A percentile compares a stretch with the other conserved stretches of the same genome.
These are phyloP conservation scores for Lomographa bimaculata DNA, from an alignment of 2,888 invertebrate species.

Conservation along the genomic window DNA sequence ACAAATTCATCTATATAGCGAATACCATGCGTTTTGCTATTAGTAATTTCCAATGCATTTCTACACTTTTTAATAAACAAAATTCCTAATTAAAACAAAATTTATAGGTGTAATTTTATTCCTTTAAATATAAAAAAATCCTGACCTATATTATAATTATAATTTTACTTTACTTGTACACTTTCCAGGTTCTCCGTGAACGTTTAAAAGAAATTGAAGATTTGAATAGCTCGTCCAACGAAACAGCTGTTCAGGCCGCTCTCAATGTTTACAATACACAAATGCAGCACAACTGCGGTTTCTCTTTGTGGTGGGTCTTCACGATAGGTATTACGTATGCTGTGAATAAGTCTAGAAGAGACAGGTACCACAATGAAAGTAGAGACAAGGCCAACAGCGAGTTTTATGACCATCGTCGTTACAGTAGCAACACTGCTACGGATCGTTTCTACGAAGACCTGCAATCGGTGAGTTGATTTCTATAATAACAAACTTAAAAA, in stretches of 20 bases:
- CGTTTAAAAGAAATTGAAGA: slow-evolving; percentile 2
- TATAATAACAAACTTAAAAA: too few relatives aligned
- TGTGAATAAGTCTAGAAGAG: neutral
- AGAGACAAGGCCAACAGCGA: neutral
- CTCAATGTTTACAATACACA: neutral
- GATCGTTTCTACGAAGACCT: too few relatives aligned
- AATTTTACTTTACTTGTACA: too few relatives aligned
- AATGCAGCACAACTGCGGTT: slow-evolving; percentile 5
- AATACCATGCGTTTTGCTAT: too few relatives aligned
- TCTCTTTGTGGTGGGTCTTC: neutral
- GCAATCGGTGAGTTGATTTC: too few relatives aligned
- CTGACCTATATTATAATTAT: too few relatives aligned
- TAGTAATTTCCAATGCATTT: too few relatives aligned
- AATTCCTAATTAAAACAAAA: too few relatives aligned
- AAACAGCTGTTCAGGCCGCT: neutral
- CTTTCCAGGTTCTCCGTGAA: slow-evolving; percentile 1
- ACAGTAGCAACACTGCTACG: neutral
- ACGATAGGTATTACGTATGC: neutral
- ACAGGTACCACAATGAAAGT: neutral
- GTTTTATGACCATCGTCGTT: neutral
- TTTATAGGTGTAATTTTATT: too few relatives aligned
- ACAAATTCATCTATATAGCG: too few relatives aligned
- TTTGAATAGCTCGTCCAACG: neutral
- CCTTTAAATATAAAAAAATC: too few relatives aligned
- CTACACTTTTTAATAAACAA: too few relatives aligned